Percentiles rank a stretch among this genome's conserved stretches.
phyloP scores from a whole-genome alignment of 2,797 vertebrate species.

The Varecia variegata region DNA sequence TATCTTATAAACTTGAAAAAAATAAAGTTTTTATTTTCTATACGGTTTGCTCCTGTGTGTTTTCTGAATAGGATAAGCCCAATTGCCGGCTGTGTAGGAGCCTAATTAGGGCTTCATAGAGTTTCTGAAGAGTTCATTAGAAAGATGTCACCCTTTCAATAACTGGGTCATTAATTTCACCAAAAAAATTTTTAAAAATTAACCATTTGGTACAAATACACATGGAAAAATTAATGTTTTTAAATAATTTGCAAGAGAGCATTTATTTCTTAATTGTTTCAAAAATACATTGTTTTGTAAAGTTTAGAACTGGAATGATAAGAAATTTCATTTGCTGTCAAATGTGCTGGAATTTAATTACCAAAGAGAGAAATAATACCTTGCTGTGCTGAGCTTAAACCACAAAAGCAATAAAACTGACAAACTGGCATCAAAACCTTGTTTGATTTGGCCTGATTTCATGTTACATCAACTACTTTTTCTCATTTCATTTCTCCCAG shows the following conservation, averaged over 20 bases:
- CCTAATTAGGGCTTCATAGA: not conserved
- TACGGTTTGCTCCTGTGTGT: slow-evolving; percentile 76
- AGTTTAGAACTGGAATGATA: slow-evolving; percentile 15
- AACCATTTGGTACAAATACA: slow-evolving; percentile 25
- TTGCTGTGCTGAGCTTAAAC: slow-evolving; percentile 47
- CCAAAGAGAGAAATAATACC: slow-evolving; percentile 7
- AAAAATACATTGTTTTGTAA: slow-evolving; percentile 49
- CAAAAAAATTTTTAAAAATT: not conserved
- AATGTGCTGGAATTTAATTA: slow-evolving; percentile 27
- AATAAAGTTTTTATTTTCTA: slow-evolving; percentile 88
- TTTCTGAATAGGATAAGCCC: slow-evolving; percentile 66
- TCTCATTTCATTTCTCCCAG: not conserved
- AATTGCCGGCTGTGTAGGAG: not conserved
- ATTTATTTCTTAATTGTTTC: slow-evolving; percentile 57
- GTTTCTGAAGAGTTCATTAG: not conserved
- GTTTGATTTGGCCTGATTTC: slow-evolving; percentile 44
- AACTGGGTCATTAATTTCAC: slow-evolving; percentile 35
- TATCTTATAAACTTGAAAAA: slow-evolving; percentile 86
- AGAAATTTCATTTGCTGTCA: slow-evolving; percentile 39
- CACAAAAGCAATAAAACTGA: slow-evolving; percentile 41
- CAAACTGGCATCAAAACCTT: not conserved
- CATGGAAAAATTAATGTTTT: not conserved
- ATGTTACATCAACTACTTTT: not conserved
- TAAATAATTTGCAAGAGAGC: slow-evolving; percentile 23
- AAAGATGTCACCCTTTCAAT: slow-evolving; percentile 11